Conservation (phyloP, 1,140 invertebrate genomes). For the Brachionus manjavacas region DNA sequence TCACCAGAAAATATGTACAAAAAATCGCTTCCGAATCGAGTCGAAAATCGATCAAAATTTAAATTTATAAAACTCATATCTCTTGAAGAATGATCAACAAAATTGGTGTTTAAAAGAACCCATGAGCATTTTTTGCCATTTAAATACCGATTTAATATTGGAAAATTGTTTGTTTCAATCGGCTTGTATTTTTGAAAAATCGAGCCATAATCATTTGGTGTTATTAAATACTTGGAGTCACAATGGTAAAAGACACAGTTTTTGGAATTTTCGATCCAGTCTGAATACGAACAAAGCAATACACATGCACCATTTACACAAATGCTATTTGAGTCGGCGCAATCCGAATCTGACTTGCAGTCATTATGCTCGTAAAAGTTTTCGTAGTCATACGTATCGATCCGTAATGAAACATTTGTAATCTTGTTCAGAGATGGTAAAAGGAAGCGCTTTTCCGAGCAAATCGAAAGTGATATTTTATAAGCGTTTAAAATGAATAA, state of each 20-base stretch:
- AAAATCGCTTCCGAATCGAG: conserved; percentile 3
- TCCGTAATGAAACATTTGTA: not conserved
- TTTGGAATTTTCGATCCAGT: not conserved
- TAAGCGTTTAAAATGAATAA: conserved; percentile 5
- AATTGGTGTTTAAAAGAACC: not conserved
- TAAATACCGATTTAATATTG: not conserved
- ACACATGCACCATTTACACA: conserved; percentile 17
- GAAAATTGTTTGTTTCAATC: conserved; percentile 11
- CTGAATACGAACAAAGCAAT: not conserved
- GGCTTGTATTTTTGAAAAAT: not conserved
- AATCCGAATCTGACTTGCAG: not conserved
- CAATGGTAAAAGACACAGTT: conserved; percentile 6
- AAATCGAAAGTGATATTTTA: not conserved
- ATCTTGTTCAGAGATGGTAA: not conserved
- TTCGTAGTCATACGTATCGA: not conserved
- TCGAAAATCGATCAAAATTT: conserved; percentile 12
- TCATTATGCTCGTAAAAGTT: not conserved
- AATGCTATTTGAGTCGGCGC: not conserved
- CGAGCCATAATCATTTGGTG: not conserved
- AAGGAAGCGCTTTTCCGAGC: not conserved
- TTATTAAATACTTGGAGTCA: not conserved
- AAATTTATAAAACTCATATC: not conserved
- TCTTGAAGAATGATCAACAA: not conserved
- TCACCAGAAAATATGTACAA: conserved; percentile 36
- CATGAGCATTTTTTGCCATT: conserved; percentile 21